phyloP scores from a whole-genome alignment of 2,888 invertebrate genomes.

The Portevinia maculata region DNA sequence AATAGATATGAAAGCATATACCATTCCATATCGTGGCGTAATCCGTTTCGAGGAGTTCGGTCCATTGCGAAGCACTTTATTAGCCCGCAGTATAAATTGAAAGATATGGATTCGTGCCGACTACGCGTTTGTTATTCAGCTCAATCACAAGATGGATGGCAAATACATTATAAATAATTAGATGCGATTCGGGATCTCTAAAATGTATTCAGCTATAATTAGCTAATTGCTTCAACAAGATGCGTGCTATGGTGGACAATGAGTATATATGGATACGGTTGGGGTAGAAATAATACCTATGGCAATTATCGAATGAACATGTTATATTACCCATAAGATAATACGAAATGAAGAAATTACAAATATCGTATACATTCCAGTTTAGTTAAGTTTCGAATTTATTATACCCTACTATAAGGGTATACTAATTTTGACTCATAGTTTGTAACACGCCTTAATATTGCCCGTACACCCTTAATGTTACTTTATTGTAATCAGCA shows the following conservation, averaged over 20 bases:
- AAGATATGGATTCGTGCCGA: constrained; percentile 63
- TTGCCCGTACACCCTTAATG: too few relatives aligned
- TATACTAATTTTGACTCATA: too few relatives aligned
- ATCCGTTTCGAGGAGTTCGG: constrained; percentile 40
- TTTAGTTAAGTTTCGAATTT: too few relatives aligned
- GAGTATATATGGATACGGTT: constrained; percentile 12
- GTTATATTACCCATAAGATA: background rate
- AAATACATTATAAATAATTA: constrained; percentile 71
- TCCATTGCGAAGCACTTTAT: constrained; percentile 48
- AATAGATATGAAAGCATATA: constrained; percentile 33
- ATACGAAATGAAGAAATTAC: background rate
- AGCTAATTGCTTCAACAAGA: constrained; percentile 66
- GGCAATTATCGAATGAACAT: constrained; percentile 23
- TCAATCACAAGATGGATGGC: constrained; percentile 69
- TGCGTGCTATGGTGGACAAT: constrained; percentile 37
- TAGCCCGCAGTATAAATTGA: constrained; percentile 65
- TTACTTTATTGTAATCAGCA: too few relatives aligned
- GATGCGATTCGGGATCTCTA: constrained; percentile 61
- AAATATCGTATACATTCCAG: too few relatives aligned
- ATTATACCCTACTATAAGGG: too few relatives aligned
- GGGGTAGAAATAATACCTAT: constrained; percentile 20
- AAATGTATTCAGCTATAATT: constrained; percentile 61
- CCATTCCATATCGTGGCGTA: constrained; percentile 48
- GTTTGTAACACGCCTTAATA: too few relatives aligned
- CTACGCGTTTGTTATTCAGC: constrained; percentile 56